These are phyloP conservation scores for Dipodomys merriami DNA, from an alignment of 2,113 vertebrate species.

Conservation along the genomic window DNA sequence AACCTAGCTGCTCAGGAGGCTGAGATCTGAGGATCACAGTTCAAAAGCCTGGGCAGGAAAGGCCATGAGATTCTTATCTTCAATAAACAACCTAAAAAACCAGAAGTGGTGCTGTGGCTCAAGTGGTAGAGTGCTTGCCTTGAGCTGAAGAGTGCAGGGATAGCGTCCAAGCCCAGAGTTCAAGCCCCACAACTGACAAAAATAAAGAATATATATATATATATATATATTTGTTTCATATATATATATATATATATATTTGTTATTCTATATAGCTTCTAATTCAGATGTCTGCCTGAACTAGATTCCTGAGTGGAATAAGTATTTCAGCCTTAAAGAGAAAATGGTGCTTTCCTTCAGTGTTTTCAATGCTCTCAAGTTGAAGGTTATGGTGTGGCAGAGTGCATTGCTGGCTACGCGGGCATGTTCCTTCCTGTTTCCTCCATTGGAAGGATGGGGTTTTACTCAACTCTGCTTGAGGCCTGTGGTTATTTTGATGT, in stretches of 20 bases:
- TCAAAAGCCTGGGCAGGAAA: no score
- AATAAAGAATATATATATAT: no score
- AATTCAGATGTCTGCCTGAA: background rate
- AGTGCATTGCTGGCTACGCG: background rate
- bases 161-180: no score
- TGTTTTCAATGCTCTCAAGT: background rate
- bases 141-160: no score
- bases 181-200: no score
- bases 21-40: no score
- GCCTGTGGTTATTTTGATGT: slow-evolving; percentile 60
- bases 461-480: background rate
- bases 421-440: slow-evolving; percentile 16
- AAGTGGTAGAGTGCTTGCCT: no score
- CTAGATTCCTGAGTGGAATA: background rate
- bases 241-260: background rate
- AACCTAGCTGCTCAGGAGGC: no score
- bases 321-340: background rate
- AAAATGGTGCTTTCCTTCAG: background rate
- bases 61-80: no score
- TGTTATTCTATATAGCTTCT: background rate
- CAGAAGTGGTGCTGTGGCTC: no score
- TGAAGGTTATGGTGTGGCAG: background rate
- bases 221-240: no score
- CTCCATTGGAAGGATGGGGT: background rate
- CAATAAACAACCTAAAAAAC: no score